These are phyloP conservation scores for Scolopax rusticola DNA, from an alignment of 2,797 vertebrate genomes.

Conservation along the genomic window DNA sequence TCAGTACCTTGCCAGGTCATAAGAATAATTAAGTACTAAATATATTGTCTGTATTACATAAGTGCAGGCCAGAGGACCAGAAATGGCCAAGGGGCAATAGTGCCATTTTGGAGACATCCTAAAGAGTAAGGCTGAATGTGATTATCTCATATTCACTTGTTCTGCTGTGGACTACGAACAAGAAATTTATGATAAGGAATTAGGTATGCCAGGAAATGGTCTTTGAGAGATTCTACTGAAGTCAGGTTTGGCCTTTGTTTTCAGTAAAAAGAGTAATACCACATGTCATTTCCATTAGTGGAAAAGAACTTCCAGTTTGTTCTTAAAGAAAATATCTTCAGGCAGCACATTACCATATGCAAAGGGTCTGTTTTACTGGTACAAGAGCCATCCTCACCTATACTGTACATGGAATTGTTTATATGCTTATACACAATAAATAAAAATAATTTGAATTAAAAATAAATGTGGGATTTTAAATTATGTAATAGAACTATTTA, in stretches of 20 bases:
- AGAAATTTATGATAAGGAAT: background rate
- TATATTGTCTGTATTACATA: background rate
- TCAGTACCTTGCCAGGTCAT: background rate
- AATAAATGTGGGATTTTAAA: background rate
- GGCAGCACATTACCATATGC: background rate
- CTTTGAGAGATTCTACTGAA: background rate
- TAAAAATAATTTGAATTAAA: background rate
- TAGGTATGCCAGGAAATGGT: background rate
- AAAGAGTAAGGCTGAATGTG: background rate
- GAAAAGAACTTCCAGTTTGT: background rate
- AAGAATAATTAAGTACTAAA: background rate
- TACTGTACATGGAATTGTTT: background rate
- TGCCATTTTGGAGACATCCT: background rate
- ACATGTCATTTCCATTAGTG: background rate
- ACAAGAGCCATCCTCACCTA: background rate
- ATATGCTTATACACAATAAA: background rate
- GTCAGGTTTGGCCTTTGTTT: background rate
- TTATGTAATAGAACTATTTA: background rate
- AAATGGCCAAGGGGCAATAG: background rate
- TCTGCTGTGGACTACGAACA: background rate
- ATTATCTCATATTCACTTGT: background rate
- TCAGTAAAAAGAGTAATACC: background rate
- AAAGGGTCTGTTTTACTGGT: background rate
- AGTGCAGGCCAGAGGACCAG: background rate
- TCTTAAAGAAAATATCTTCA: background rate